These are phyloP conservation scores for Myripristis jacobus DNA, from an alignment of 2,797 vertebrate species.

Conservation along the genomic window DNA sequence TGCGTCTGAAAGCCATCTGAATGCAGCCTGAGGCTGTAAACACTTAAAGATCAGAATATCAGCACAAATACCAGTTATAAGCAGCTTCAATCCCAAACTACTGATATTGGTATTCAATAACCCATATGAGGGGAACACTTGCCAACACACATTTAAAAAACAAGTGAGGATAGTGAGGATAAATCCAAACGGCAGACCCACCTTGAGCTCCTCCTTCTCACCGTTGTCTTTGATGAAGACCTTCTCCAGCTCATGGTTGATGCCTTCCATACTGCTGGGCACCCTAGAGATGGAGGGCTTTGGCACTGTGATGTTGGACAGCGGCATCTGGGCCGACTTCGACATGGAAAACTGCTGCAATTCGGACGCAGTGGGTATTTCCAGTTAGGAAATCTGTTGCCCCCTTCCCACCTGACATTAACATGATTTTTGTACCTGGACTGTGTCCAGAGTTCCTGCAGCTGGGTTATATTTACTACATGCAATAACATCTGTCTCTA, in stretches of 20 bases:
- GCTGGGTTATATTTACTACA: no score
- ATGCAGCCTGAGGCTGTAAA: no score
- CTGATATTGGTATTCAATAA: no score
- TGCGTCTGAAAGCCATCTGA: no score
- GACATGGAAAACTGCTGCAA: slow-evolving; percentile 87
- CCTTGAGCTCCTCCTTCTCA: slow-evolving; percentile 96
- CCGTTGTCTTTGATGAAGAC: slow-evolving; percentile 95
- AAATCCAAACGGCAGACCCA: slow-evolving; percentile 44
- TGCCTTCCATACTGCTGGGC: slow-evolving; percentile 97
- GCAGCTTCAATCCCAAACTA: no score
- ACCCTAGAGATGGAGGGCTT: slow-evolving; percentile 94
- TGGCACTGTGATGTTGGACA: slow-evolving; percentile 94
- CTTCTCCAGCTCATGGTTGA: slow-evolving; percentile 98
- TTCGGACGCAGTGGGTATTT: neutral
- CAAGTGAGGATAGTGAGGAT: no score
- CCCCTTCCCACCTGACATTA: neutral
- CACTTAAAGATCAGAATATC: no score
- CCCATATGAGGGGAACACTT: no score
- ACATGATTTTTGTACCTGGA: no score
- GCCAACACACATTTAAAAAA: no score
- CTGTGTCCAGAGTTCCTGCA: no score
- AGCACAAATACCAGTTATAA: no score
- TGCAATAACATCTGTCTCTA: neutral
- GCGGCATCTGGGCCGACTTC: slow-evolving; percentile 92
- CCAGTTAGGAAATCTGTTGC: neutral